Evolutionary conservation across 2,797 vertebrate genomes (phyloP).

Genomic region (Morelia viridis): DNA sequence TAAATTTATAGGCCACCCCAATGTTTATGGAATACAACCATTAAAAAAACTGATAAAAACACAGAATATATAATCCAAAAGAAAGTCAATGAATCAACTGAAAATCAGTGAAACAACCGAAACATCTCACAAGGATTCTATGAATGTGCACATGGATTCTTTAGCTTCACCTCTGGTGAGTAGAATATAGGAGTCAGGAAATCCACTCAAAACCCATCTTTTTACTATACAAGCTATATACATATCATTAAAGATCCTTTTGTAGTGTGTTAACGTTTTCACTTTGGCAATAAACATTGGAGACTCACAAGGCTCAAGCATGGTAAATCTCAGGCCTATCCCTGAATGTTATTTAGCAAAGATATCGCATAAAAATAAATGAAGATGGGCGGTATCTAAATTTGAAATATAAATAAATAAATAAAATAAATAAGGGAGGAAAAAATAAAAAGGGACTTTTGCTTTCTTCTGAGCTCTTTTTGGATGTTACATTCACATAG

Average conservation of each 20-base stretch:
- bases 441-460: neutral
- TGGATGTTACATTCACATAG: neutral
- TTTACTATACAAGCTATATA: neutral
- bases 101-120: no score
- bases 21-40: neutral
- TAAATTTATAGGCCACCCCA: neutral
- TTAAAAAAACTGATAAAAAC: neutral
- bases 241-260: neutral
- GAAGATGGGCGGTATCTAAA: no score
- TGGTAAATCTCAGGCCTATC: conserved; percentile 33
- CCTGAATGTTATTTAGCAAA: neutral
- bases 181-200: neutral
- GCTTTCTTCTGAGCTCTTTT: neutral
- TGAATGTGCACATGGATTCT: neutral
- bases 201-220: neutral
- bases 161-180: neutral
- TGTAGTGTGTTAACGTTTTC: neutral
- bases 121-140: neutral
- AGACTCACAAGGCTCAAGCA: conserved; percentile 29
- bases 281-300: neutral
- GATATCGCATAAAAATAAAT: neutral
- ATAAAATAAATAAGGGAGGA: neutral
- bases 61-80: neutral
- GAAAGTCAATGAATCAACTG: neutral
- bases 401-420: conserved; percentile 1